These are phyloP conservation scores for Microplitis demolitor DNA, from an alignment of 1,140 invertebrate species.

Conservation along the genomic window DNA sequence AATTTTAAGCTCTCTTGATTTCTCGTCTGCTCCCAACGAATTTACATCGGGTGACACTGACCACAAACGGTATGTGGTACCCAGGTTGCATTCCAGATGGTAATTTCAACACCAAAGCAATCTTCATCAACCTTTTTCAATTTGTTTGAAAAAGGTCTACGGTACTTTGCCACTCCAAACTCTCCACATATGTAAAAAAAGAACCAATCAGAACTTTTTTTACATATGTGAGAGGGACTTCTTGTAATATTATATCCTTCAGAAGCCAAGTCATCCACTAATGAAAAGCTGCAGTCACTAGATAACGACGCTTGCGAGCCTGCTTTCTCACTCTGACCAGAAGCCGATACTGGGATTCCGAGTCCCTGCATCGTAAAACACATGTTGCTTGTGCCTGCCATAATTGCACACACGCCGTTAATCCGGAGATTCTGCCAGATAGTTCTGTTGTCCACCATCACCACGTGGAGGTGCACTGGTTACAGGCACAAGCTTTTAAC, in stretches of 20 bases:
- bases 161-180: too few species aligned
- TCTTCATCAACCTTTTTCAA: too few species aligned
- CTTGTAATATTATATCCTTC: slow-evolving; percentile 28
- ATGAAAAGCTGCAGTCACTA: slow-evolving; percentile 30
- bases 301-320: slow-evolving; percentile 37
- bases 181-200: too few species aligned
- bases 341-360: slow-evolving; percentile 31
- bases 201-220: too few species aligned
- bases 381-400: slow-evolving; percentile 25
- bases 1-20: too few species aligned
- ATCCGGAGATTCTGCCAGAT: slow-evolving; percentile 26
- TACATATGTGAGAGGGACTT: not conserved
- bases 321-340: slow-evolving; percentile 36
- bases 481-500: not conserved
- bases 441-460: slow-evolving; percentile 28
- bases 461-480: slow-evolving; percentile 18
- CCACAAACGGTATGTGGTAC: too few species aligned
- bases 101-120: too few species aligned
- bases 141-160: too few species aligned
- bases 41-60: too few species aligned
- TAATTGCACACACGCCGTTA: not conserved
- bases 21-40: too few species aligned
- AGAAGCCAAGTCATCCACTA: slow-evolving; percentile 29
- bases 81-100: too few species aligned
- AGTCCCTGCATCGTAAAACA: slow-evolving; percentile 33